Evolutionary conservation across 2,888 invertebrate species (phyloP).

Genomic region (Drosophila borborema): DNA sequence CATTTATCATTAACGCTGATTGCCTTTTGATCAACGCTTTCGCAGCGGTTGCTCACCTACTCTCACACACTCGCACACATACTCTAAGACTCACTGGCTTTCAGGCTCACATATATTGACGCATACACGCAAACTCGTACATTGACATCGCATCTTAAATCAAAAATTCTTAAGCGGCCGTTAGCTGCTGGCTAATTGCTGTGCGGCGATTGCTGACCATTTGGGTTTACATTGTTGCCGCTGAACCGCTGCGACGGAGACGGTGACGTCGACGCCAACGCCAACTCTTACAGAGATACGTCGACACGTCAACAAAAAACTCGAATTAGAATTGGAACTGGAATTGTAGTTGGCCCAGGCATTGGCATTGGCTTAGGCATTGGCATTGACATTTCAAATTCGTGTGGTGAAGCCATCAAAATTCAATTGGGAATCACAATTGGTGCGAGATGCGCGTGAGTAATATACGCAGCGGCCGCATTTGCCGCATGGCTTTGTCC

Average conservation of each 20-base stretch:
- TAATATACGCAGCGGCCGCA: slow-evolving; percentile 87
- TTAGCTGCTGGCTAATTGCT: slow-evolving; percentile 32
- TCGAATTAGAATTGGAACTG: background rate
- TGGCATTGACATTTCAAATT: background rate
- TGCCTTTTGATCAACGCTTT: slow-evolving; percentile 64
- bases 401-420: background rate
- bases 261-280: slow-evolving; percentile 16
- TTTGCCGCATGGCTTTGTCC: slow-evolving; percentile 86
- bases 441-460: slow-evolving; percentile 87
- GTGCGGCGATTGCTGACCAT: slow-evolving; percentile 16
- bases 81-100: slow-evolving; percentile 32
- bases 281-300: background rate
- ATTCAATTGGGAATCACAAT: background rate
- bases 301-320: slow-evolving; percentile 49
- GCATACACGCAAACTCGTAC: slow-evolving; percentile 31
- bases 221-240: slow-evolving; percentile 40
- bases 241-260: slow-evolving; percentile 11
- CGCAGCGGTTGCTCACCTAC: slow-evolving; percentile 58
- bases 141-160: slow-evolving; percentile 32
- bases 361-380: background rate
- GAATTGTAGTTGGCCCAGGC: background rate
- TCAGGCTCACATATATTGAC: slow-evolving; percentile 28
- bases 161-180: slow-evolving; percentile 31
- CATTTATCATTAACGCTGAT: slow-evolving; percentile 56
- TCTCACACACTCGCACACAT: slow-evolving; percentile 24